Evolutionary conservation across 2,888 invertebrate species (phyloP).

Genomic region (Noctua janthe): DNA sequence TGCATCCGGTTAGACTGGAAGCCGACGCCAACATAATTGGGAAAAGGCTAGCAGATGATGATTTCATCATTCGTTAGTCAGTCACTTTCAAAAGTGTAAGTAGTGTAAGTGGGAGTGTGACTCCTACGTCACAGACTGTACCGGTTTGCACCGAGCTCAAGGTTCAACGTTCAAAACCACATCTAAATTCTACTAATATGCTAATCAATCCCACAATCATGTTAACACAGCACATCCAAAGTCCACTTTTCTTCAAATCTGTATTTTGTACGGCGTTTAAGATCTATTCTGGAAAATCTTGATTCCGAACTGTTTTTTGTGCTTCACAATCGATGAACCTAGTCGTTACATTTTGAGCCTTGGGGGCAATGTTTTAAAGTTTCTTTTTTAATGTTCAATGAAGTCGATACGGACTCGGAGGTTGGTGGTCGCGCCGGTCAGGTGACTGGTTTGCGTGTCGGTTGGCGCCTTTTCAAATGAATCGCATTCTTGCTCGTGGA

Average conservation of each 20-base stretch:
- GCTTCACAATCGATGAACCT: slow-evolving; percentile 5
- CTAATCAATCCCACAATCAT: slow-evolving; percentile 26
- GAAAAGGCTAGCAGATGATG: too few relatives aligned
- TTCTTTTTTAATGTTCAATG: slow-evolving; percentile 25
- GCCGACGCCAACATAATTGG: too few relatives aligned
- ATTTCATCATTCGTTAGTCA: slow-evolving; percentile 17
- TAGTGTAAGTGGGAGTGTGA: slow-evolving; percentile 70
- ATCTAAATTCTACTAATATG: slow-evolving; percentile 1
- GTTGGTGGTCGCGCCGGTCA: slow-evolving; percentile 74
- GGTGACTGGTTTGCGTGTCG: slow-evolving; percentile 84
- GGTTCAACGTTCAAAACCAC: slow-evolving; percentile 57
- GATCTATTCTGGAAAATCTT: slow-evolving; percentile 76
- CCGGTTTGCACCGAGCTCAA: slow-evolving; percentile 58
- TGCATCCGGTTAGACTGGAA: too few relatives aligned
- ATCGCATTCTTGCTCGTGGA: slow-evolving; percentile 79
- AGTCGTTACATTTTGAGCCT: slow-evolving; percentile 32
- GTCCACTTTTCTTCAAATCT: slow-evolving; percentile 53
- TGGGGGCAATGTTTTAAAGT: slow-evolving; percentile 16
- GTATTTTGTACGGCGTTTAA: slow-evolving; percentile 67
- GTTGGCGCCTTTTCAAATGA: slow-evolving; percentile 83
- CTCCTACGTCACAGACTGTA: slow-evolving; percentile 64
- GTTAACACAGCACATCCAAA: slow-evolving; percentile 42
- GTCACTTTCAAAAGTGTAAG: slow-evolving; percentile 62
- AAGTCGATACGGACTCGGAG: slow-evolving; percentile 48
- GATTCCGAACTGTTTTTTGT: slow-evolving; percentile 54